phyloP scores from a whole-genome alignment of 92 coral and sea anemone species.

The Epizoanthus stellaris region DNA sequence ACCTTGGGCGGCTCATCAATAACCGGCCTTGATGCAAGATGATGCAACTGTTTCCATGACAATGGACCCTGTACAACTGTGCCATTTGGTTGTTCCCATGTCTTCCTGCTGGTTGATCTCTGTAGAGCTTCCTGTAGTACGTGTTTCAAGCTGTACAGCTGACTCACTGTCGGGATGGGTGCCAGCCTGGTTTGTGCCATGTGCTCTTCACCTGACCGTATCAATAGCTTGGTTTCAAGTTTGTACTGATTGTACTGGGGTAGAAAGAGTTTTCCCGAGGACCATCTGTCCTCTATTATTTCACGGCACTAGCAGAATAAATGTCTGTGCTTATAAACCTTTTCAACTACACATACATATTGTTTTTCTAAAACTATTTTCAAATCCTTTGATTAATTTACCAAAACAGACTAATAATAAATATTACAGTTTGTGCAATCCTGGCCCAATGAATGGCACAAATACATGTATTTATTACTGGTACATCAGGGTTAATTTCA shows the following conservation, averaged over 20 bases:
- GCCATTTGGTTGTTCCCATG: conserved; percentile 98
- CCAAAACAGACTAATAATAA: no score
- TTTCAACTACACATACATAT: no score
- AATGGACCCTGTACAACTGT: conserved; percentile 97
- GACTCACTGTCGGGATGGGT: conserved; percentile 69
- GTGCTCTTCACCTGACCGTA: conserved; percentile 38
- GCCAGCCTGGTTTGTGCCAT: conserved; percentile 36
- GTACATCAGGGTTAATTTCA: no score
- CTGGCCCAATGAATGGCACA: no score
- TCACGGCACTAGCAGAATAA: no score
- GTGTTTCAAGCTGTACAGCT: conserved; percentile 75
- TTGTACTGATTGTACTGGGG: neutral
- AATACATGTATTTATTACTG: no score
- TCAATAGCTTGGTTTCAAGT: no score
- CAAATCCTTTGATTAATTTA: no score
- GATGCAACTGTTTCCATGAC: conserved; percentile 96
- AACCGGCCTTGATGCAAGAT: conserved; percentile 88
- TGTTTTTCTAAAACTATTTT: no score
- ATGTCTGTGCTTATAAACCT: no score
- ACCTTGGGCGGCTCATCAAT: conserved; percentile 75
- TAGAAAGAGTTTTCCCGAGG: neutral
- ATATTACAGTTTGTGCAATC: no score
- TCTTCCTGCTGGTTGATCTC: conserved; percentile 94
- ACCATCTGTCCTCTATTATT: no score
- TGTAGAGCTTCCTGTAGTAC: conserved; percentile 95